Base-by-base conservation (phyloP, 2,797 vertebrate species). In the Argentina silus region DNA sequence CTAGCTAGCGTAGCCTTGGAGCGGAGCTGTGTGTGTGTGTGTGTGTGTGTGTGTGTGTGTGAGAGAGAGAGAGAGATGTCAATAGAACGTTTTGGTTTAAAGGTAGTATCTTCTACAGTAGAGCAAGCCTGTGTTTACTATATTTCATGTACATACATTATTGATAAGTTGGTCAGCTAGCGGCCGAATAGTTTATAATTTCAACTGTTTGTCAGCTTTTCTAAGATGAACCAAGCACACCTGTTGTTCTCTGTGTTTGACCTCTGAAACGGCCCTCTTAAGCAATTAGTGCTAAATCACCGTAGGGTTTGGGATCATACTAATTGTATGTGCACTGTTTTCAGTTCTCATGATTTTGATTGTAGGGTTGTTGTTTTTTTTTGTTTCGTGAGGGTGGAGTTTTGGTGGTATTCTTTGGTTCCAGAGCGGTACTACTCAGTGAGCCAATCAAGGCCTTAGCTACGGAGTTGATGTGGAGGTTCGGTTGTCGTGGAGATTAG, bases 61-160 rank as follows among this genome's bases (percentile, higher is more conserved):
- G 21, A 42, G 27, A 5, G 14, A 27, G 14, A 27, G 36, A 14
- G 60, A 66, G 45, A 51, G 21, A 19, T 47, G 67, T 76, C 56
- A 63, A 86, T 81, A 77, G 73, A 9, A 72, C 56, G 62, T 65
- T 83, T 85, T 84, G 74, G 65, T 76, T 67, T 53, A 69, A 55
- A 36, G 6, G 23, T 60, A 36, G 6, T 14, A 15, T 23, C 3
- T 27, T 76, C 47, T 72, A n/a, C n/a, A 71, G 78, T 44, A 78
- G 45, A 67, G 78, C 78, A 69, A 48, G 67, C 11, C 55, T 61
- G 59, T 78, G 50, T 75, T 76, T 72, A 76, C 72, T 50, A 76
- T 61, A 72, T 72, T 74, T 63, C 70, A 6, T 80, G 81, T 85
- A 76, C 70, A 76, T 81, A 74, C 66, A 80, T 48, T 70, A 80